phyloP scores from a whole-genome alignment of 2,888 invertebrate genomes.

The Anticlea derivata region DNA sequence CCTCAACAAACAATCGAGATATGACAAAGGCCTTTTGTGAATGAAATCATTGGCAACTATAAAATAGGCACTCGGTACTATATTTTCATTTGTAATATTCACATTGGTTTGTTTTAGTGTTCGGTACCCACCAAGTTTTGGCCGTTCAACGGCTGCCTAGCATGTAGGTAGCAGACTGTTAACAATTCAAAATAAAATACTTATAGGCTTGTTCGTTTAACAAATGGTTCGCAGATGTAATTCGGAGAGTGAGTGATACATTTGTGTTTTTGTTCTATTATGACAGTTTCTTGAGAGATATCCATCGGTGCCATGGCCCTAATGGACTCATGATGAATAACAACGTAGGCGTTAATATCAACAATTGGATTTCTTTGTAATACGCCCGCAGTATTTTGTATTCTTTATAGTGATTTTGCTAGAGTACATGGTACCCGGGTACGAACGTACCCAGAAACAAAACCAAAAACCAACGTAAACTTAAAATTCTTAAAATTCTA shows the following conservation, averaged over 20 bases:
- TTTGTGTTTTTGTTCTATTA: slow-evolving; percentile 23
- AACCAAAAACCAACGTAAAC: no score
- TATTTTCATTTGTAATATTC: no score
- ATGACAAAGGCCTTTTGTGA: background rate
- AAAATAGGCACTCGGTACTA: no score
- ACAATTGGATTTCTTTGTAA: slow-evolving; percentile 2
- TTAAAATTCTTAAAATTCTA: no score
- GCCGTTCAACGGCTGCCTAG: no score
- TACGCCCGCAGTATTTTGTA: background rate
- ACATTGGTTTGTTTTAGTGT: no score
- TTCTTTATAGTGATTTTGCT: no score
- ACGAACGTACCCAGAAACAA: no score
- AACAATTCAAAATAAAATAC: background rate
- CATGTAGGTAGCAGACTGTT: no score
- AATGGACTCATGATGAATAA: slow-evolving; percentile 32
- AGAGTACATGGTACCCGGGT: no score
- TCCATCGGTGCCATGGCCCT: slow-evolving; percentile 10
- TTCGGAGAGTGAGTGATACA: slow-evolving; percentile 10
- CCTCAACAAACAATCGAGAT: no score
- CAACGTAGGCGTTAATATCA: slow-evolving; percentile 22
- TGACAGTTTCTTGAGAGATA: slow-evolving; percentile 27
- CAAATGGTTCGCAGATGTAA: slow-evolving; percentile 2
- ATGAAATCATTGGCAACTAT: background rate
- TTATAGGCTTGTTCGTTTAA: background rate
- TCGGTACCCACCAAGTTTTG: no score